Evolutionary conservation across 2,888 invertebrate species (phyloP).

Genomic region (Cantharis rustica): DNA sequence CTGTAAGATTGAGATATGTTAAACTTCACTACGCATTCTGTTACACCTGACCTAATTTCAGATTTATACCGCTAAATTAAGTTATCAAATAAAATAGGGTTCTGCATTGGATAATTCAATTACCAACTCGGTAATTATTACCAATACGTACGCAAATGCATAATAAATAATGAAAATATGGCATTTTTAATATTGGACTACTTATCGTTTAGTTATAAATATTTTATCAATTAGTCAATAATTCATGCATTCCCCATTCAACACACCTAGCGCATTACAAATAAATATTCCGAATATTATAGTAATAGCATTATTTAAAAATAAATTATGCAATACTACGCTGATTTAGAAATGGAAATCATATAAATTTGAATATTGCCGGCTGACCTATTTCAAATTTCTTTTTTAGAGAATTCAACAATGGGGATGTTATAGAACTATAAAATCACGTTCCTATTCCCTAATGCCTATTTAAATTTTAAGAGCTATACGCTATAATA

Average conservation of each 20-base stretch:
- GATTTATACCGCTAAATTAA: slow-evolving; percentile 12
- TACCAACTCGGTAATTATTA: background rate
- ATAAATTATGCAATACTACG: slow-evolving; percentile 38
- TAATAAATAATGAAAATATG: background rate
- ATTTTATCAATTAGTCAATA: background rate
- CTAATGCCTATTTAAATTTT: slow-evolving; percentile 15
- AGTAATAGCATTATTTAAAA: slow-evolving; percentile 33
- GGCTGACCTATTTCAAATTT: slow-evolving; percentile 40
- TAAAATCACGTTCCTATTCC: slow-evolving; percentile 25
- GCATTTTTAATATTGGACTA: background rate
- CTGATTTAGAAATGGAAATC: slow-evolving; percentile 43
- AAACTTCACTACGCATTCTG: slow-evolving; percentile 20
- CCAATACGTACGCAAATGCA: background rate
- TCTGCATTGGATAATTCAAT: background rate
- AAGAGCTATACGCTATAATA: slow-evolving; percentile 2
- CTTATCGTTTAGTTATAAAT: background rate
- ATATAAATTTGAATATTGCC: slow-evolving; percentile 45
- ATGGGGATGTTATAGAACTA: slow-evolving; percentile 30
- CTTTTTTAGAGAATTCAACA: slow-evolving; percentile 35
- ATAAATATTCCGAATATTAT: background rate
- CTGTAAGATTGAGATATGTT: slow-evolving; percentile 2
- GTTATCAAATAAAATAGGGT: background rate
- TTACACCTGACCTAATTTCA: slow-evolving; percentile 31
- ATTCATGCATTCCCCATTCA: background rate
- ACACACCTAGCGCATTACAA: background rate